phyloP scores from a whole-genome alignment of 2,888 invertebrate species.

The Pandemis corylana region DNA sequence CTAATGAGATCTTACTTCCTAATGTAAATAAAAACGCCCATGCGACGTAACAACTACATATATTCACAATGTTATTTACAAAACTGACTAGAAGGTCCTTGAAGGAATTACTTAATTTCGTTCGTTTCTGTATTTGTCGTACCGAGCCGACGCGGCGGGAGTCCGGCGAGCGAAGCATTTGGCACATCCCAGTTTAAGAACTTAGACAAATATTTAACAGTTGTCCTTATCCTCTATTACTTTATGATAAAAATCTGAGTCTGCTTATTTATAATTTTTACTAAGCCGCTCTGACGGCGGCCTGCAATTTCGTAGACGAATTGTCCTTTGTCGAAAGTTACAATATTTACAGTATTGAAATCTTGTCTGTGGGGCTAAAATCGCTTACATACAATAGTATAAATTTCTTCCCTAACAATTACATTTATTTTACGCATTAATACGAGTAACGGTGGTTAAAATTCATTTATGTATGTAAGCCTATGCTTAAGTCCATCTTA shows the following conservation, averaged over 20 bases:
- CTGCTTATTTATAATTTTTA: constrained; percentile 49
- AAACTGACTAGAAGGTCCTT: constrained; percentile 81
- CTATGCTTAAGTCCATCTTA: constrained; percentile 72
- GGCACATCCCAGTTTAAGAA: constrained; percentile 80
- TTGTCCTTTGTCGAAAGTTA: constrained; percentile 59
- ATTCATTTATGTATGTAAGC: constrained; percentile 72
- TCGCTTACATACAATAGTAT: constrained; percentile 76
- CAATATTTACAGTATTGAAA: constrained; percentile 69
- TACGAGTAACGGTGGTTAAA: constrained; percentile 83
- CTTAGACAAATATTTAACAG: constrained; percentile 67
- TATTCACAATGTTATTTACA: constrained; percentile 84
- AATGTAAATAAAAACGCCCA: constrained; percentile 79
- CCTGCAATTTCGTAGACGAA: constrained; percentile 39
- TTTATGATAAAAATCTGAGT: constrained; percentile 65
- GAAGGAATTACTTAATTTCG: constrained; percentile 72
- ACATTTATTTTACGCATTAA: constrained; percentile 77
- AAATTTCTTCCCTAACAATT: constrained; percentile 79
- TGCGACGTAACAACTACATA: constrained; percentile 78
- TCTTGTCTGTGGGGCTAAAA: constrained; percentile 72
- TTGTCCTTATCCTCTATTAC: constrained; percentile 64
- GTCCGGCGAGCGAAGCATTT: constrained; percentile 75
- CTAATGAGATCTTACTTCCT: constrained; percentile 83
- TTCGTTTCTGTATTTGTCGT: constrained; percentile 68
- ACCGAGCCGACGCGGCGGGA: constrained; percentile 54
- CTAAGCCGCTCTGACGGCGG: constrained; percentile 49